Evolutionary conservation across 1,140 invertebrate species (phyloP).

Genomic region (Euura lappo): DNA sequence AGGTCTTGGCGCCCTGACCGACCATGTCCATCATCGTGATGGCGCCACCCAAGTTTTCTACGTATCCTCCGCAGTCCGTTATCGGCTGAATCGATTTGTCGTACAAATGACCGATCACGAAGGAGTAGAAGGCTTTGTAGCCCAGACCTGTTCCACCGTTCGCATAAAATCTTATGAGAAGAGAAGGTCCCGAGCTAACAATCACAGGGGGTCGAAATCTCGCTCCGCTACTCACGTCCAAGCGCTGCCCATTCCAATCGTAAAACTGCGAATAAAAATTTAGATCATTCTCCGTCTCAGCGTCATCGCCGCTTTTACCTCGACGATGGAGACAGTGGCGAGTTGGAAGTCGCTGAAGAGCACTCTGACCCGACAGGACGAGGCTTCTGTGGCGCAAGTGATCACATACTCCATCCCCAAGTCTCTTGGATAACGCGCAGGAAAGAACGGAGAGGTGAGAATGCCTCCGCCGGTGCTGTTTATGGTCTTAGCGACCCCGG

Average conservation of each 20-base stretch:
- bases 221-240: conserved; percentile 71
- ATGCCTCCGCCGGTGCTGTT: conserved; percentile 52
- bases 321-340: conserved; percentile 71
- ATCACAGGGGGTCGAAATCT: conserved; percentile 74
- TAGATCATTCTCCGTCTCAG: neutral
- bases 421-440: conserved; percentile 71
- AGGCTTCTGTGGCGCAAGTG: conserved; percentile 60
- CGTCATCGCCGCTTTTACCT: conserved; percentile 56
- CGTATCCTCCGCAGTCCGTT: conserved; percentile 76
- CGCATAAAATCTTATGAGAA: conserved; percentile 73
- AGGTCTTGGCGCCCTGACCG: conserved; percentile 64
- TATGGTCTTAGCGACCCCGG: conserved; percentile 49
- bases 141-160: conserved; percentile 74
- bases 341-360: conserved; percentile 76
- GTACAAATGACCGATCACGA: conserved; percentile 63
- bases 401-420: conserved; percentile 73
- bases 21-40: conserved; percentile 84
- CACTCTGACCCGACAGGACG: conserved; percentile 66
- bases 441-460: conserved; percentile 73
- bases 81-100: conserved; percentile 65
- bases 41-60: conserved; percentile 74
- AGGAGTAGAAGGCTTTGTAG: conserved; percentile 73
- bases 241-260: conserved; percentile 71
- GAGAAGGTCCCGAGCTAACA: conserved; percentile 67
- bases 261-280: conserved; percentile 64